phyloP scores from a whole-genome alignment of 2,113 vertebrate genomes.

The Circaetus gallicus region DNA sequence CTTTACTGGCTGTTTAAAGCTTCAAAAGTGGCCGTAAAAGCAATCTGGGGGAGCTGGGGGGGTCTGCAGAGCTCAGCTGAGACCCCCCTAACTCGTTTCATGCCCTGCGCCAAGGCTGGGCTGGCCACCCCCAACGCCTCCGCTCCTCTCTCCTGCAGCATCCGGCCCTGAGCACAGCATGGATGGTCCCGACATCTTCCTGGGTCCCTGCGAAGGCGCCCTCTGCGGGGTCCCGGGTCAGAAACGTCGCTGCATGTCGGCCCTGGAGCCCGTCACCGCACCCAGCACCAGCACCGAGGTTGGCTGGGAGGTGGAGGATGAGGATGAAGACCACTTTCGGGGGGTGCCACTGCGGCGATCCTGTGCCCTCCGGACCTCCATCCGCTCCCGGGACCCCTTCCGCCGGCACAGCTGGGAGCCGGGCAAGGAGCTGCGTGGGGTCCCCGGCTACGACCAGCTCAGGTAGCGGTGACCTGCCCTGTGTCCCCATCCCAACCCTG shows the following conservation, averaged over 20 bases:
- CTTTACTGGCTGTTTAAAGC: neutral
- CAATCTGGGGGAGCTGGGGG: neutral
- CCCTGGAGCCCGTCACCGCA: neutral
- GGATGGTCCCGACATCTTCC: neutral
- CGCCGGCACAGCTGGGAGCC: slow-evolving; percentile 85
- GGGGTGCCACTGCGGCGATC: neutral
- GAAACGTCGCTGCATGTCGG: slow-evolving; percentile 14
- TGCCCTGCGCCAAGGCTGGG: neutral
- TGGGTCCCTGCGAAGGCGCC: neutral
- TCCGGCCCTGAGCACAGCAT: neutral
- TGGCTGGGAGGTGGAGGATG: neutral
- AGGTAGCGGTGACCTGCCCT: neutral
- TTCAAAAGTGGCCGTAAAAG: neutral
- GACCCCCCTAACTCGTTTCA: neutral
- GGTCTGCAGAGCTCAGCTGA: neutral
- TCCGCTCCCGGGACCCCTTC: slow-evolving; percentile 60
- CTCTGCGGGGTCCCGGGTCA: neutral
- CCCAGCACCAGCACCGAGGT: neutral
- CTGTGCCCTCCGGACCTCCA: neutral
- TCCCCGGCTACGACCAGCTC: neutral
- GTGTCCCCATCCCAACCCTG: rapidly evolving
- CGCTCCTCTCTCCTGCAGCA: neutral
- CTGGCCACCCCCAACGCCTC: neutral
- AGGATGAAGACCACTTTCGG: neutral
- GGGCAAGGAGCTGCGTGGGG: slow-evolving; percentile 50